Evolutionary conservation across 2,888 invertebrate species (phyloP).

Genomic region (Oscheius onirici): DNA sequence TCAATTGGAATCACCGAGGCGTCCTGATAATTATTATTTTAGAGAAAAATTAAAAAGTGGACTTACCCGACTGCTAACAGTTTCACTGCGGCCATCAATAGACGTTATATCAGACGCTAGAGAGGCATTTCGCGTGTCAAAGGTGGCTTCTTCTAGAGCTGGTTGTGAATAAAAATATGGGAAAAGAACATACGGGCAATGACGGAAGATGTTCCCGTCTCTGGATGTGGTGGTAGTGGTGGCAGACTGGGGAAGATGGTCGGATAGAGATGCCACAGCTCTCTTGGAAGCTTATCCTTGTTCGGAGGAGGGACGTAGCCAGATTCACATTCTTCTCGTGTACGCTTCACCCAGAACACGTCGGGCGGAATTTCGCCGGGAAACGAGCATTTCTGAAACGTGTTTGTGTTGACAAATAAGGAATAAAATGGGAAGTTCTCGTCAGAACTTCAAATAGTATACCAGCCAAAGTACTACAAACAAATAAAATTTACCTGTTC

Average conservation of each 20-base stretch:
- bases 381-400: constrained; percentile 62
- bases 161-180: background rate
- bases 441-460: background rate
- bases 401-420: too few species aligned
- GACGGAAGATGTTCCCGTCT: background rate
- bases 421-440: too few species aligned
- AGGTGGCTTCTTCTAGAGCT: background rate
- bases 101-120: background rate
- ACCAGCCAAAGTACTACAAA: background rate
- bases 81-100: background rate
- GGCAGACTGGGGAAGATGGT: background rate
- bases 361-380: constrained; percentile 65
- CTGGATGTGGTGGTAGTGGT: background rate
- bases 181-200: background rate
- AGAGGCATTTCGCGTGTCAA: background rate
- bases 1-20: background rate
- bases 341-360: constrained; percentile 60
- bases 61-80: background rate
- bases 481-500: constrained; percentile 38
- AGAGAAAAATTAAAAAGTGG: background rate
- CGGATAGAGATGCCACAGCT: constrained; percentile 37
- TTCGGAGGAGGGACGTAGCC: constrained; percentile 58
- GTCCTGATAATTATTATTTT: background rate
- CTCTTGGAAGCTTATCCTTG: constrained; percentile 50
- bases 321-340: constrained; percentile 43